These are phyloP conservation scores for Cepaea hortensis DNA, from an alignment of 2,888 invertebrate species.

Conservation along the genomic window DNA sequence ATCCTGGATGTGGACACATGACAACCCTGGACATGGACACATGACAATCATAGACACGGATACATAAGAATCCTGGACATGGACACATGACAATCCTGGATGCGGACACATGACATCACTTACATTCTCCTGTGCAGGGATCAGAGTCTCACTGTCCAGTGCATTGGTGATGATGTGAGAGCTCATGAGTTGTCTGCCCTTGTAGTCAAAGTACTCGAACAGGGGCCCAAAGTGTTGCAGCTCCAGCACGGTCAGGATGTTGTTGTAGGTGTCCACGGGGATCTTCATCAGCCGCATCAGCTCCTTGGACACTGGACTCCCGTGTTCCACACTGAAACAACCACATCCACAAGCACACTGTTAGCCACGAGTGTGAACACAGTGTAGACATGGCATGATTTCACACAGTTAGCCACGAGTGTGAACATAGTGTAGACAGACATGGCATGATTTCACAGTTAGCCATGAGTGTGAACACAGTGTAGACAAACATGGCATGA, in stretches of 20 bases:
- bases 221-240: conserved; percentile 91
- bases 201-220: conserved; percentile 90
- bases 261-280: conserved; percentile 95
- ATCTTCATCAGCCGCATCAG: conserved; percentile 93
- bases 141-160: conserved; percentile 90
- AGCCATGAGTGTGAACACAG: too few species aligned
- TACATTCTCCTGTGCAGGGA: conserved; percentile 92
- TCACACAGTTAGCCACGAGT: too few species aligned
- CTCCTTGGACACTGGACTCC: conserved; percentile 87
- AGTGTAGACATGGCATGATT: too few species aligned
- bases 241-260: conserved; percentile 90
- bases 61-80: too few species aligned
- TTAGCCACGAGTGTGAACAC: neutral
- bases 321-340: conserved; percentile 70
- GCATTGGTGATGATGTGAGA: conserved; percentile 92
- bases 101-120: neutral
- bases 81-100: too few species aligned
- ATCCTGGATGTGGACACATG: too few species aligned
- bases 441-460: too few species aligned
- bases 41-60: too few species aligned
- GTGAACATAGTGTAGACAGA: too few species aligned
- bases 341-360: neutral
- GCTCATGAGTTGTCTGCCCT: conserved; percentile 88
- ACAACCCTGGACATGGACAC: too few species aligned
- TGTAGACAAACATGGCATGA: too few species aligned